These are phyloP conservation scores for Scotopteryx bipunctaria DNA, from an alignment of 2,888 invertebrate genomes.

Conservation along the genomic window DNA sequence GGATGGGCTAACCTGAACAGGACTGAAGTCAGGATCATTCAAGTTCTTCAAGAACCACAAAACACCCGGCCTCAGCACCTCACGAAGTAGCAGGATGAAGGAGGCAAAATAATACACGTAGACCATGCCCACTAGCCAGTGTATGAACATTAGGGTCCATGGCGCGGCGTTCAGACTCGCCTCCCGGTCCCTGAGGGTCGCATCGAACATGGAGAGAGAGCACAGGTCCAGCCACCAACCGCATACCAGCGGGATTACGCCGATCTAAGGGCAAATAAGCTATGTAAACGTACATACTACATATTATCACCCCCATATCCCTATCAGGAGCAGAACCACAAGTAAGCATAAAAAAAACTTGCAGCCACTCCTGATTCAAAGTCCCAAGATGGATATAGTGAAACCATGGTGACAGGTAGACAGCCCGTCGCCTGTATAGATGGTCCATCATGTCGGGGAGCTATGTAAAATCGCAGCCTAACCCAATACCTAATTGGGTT, in stretches of 20 bases:
- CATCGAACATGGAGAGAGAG: constrained; percentile 95
- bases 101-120: constrained; percentile 99
- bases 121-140: constrained; percentile 99
- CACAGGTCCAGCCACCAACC: constrained; percentile 99
- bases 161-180: constrained; percentile 95
- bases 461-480: too few species aligned
- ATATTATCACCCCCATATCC: too few species aligned
- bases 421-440: too few species aligned
- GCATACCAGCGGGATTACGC: constrained; percentile 97
- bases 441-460: too few species aligned
- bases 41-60: constrained; percentile 99
- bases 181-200: constrained; percentile 93
- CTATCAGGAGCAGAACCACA: too few species aligned
- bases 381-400: too few species aligned
- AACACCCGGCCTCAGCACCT: constrained; percentile 97
- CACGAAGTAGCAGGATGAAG: constrained; percentile 95
- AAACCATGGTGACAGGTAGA: too few species aligned
- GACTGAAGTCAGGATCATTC: constrained; percentile 99
- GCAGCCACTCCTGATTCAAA: too few species aligned
- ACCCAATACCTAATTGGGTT: too few species aligned
- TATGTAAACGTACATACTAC: too few species aligned
- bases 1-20: constrained; percentile 95
- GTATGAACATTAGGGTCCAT: constrained; percentile 98
- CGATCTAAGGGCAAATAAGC: constrained; percentile 82
- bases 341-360: too few species aligned